These are phyloP conservation scores for Todiramphus saurophagus DNA, from an alignment of 2,113 vertebrate species.

Conservation along the genomic window DNA sequence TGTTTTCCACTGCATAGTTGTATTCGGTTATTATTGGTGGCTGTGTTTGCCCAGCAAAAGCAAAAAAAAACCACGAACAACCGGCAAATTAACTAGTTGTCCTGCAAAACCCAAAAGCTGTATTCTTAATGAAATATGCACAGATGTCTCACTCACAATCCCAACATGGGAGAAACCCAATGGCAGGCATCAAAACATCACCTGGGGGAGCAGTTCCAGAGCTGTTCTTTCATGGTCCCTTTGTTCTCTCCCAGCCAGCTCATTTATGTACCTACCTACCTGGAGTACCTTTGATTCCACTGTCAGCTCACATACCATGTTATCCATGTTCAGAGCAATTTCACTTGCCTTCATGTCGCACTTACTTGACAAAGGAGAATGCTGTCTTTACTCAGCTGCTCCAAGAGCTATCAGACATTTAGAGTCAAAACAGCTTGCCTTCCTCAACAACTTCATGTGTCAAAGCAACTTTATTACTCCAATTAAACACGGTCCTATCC, in stretches of 20 bases:
- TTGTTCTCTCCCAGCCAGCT: neutral
- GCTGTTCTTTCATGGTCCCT: rapidly evolving
- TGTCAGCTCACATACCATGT: rapidly evolving
- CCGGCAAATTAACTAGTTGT: neutral
- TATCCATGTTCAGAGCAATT: neutral
- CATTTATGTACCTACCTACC: neutral
- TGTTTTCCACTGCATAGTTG: neutral
- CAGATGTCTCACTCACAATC: neutral
- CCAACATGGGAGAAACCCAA: neutral
- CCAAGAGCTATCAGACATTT: neutral
- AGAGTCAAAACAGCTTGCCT: constrained; percentile 47
- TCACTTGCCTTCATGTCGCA: neutral
- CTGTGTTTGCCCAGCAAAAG: neutral
- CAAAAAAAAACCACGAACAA: neutral
- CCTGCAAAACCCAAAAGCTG: rapidly evolving
- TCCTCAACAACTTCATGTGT: neutral
- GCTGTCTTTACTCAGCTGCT: neutral
- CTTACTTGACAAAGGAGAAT: neutral
- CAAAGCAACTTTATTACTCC: constrained; percentile 43
- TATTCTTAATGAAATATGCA: rapidly evolving
- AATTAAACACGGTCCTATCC: neutral
- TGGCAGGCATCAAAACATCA: neutral
- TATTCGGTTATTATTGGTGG: neutral
- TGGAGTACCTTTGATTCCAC: neutral
- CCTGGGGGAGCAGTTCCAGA: neutral